Percentiles rank a stretch among this genome's conserved stretches.
Conservation (phyloP, 2,797 vertebrate genomes). For the Pseudochaenichthys georgianus region DNA sequence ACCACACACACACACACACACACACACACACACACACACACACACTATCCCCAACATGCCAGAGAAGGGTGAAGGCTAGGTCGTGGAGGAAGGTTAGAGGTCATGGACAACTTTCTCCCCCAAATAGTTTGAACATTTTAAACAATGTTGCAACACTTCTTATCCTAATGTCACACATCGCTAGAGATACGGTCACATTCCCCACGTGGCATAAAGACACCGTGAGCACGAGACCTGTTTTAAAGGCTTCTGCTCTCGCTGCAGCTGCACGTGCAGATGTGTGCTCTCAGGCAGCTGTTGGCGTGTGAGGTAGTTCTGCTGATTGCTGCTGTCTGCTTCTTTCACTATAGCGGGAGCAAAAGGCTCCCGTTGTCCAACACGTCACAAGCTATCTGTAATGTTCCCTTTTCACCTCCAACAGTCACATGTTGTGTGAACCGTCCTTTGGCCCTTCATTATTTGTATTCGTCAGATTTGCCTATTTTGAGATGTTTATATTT, state of each 20-base stretch:
- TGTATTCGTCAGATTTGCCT: too few relatives aligned
- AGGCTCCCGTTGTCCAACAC: neutral
- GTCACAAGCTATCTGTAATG: too few relatives aligned
- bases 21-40: neutral
- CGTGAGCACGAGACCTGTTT: neutral
- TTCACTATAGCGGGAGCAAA: constrained; percentile 19
- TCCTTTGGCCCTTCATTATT: too few relatives aligned
- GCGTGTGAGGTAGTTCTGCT: neutral
- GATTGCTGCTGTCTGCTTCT: constrained; percentile 34
- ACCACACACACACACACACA: neutral
- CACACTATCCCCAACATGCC: neutral
- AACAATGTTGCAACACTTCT: neutral
- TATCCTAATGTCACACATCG: neutral
- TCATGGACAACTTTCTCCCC: constrained; percentile 78
- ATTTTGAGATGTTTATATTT: too few relatives aligned
- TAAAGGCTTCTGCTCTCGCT: neutral
- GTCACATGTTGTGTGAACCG: too few relatives aligned
- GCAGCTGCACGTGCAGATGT: constrained; percentile 33
- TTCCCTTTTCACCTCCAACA: too few relatives aligned
- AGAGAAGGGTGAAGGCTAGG: constrained; percentile 76
- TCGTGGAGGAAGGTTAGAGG: constrained; percentile 77
- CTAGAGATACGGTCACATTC: neutral
- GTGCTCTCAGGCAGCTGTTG: constrained; percentile 6
- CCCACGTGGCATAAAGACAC: neutral
- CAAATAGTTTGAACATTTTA: neutral